A percentile compares a stretch with the other conserved stretches of the same genome.
phyloP scores from a whole-genome alignment of 1,140 invertebrate species.

The Daktulosphaira vitifoliae region DNA sequence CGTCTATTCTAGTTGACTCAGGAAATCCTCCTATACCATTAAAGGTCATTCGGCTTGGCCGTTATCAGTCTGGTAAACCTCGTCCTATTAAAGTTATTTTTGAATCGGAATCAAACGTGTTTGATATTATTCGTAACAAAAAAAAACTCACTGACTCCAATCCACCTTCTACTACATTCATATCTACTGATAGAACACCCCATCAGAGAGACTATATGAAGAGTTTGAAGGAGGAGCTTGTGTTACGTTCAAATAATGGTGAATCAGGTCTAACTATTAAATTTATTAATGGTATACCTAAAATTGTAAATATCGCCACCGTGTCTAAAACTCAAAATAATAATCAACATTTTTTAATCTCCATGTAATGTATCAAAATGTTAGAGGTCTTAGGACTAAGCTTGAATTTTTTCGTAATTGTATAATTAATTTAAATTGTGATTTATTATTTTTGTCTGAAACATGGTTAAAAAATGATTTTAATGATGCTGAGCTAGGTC shows the following conservation, averaged over 20 bases:
- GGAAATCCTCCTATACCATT: background rate
- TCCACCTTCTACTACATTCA: background rate
- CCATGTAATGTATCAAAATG: conserved; percentile 6
- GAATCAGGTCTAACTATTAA: background rate
- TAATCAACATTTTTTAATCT: conserved; percentile 2
- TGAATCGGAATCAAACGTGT: background rate
- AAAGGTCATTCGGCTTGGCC: background rate
- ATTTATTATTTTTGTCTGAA: background rate
- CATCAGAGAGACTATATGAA: background rate
- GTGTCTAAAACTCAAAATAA: background rate
- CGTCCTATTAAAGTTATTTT: conserved; percentile 14
- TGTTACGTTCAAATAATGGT: background rate
- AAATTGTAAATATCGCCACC: background rate
- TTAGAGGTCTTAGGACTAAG: conserved; percentile 2
- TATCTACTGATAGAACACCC: background rate
- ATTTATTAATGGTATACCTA: background rate
- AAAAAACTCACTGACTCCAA: background rate
- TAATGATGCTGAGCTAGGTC: background rate
- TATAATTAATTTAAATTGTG: background rate
- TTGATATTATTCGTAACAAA: background rate
- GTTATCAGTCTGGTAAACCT: background rate
- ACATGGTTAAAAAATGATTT: conserved; percentile 5
- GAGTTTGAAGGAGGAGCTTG: background rate
- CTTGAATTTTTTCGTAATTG: background rate
- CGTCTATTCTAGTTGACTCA: no score